Evolutionary conservation across 2,888 invertebrate species (phyloP).

Genomic region (Scaptomyza caliginosa): DNA sequence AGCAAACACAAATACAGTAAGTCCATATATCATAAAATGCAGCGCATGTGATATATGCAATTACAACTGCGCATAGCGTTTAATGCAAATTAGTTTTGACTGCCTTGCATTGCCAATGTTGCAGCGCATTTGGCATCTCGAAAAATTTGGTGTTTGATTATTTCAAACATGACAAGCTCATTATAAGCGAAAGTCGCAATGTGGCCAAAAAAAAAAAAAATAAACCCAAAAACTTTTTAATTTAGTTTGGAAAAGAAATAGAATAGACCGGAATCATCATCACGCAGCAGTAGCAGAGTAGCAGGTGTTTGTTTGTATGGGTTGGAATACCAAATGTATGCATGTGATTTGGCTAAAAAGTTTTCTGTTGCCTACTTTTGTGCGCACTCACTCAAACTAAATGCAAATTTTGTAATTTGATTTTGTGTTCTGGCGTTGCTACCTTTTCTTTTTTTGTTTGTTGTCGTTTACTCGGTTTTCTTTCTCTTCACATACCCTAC

Average conservation of each 20-base stretch:
- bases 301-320: slow-evolving; percentile 1
- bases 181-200: slow-evolving; percentile 48
- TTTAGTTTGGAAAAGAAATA: slow-evolving; percentile 67
- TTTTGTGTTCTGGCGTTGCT: slow-evolving; percentile 53
- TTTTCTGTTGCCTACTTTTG: slow-evolving; percentile 65
- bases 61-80: slow-evolving; percentile 35
- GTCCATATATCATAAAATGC: slow-evolving; percentile 27
- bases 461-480: slow-evolving; percentile 19
- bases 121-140: slow-evolving; percentile 9
- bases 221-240: slow-evolving; percentile 77
- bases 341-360: slow-evolving; percentile 59
- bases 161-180: slow-evolving; percentile 60
- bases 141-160: slow-evolving; percentile 6
- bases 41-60: slow-evolving; percentile 31
- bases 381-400: slow-evolving; percentile 55
- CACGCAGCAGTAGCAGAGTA: slow-evolving; percentile 9
- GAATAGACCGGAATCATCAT: slow-evolving; percentile 45
- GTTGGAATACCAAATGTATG: slow-evolving; percentile 47
- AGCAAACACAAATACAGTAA: slow-evolving; percentile 27
- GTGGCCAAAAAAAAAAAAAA: slow-evolving; percentile 14
- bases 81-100: slow-evolving; percentile 38
- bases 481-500: slow-evolving; percentile 22
- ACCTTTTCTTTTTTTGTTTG: slow-evolving; percentile 42
- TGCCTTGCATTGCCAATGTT: slow-evolving; percentile 25
- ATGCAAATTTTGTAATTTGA: slow-evolving; percentile 76